A percentile compares a stretch with the other conserved stretches of the same genome.
These are phyloP conservation scores for Nycticryphes semicollaris DNA, from an alignment of 2,113 vertebrate genomes.

Conservation along the genomic window DNA sequence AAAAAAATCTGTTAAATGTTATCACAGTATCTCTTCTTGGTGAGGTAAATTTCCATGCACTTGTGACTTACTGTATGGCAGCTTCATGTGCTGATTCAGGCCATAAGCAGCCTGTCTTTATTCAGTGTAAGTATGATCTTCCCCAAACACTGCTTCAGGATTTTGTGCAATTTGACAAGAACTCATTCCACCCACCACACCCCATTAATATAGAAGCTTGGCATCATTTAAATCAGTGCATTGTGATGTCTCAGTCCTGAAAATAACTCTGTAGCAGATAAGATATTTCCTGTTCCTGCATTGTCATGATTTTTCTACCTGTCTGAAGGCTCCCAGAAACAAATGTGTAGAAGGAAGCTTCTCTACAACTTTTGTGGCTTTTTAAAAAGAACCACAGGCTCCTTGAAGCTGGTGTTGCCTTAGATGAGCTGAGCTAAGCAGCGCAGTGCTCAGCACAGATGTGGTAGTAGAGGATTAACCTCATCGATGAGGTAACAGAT, in stretches of 20 bases:
- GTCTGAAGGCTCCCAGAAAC: not conserved
- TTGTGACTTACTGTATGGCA: not conserved
- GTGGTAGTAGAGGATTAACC: not conserved
- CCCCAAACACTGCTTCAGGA: not conserved
- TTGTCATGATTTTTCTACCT: not conserved
- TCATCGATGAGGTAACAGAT: not conserved
- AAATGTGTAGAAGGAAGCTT: not conserved
- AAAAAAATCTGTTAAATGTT: conserved; percentile 19
- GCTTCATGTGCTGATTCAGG: not conserved
- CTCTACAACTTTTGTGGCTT: not conserved
- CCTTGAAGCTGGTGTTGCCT: not conserved
- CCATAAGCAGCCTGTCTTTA: not conserved
- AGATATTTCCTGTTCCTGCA: not conserved
- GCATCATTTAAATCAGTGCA: not conserved
- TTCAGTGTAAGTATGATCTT: not conserved
- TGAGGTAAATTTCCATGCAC: conserved; percentile 27
- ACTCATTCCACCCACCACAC: not conserved
- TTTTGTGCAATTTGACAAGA: not conserved
- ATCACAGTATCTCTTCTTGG: conserved; percentile 28
- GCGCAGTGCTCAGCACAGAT: not conserved
- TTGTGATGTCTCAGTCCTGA: not conserved
- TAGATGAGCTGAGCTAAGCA: conserved; percentile 12
- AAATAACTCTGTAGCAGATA: not conserved
- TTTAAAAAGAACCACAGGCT: conserved; percentile 16
- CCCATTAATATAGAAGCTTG: not conserved